phyloP scores from a whole-genome alignment of 2,113 vertebrate species.

The Penelope pileata region DNA sequence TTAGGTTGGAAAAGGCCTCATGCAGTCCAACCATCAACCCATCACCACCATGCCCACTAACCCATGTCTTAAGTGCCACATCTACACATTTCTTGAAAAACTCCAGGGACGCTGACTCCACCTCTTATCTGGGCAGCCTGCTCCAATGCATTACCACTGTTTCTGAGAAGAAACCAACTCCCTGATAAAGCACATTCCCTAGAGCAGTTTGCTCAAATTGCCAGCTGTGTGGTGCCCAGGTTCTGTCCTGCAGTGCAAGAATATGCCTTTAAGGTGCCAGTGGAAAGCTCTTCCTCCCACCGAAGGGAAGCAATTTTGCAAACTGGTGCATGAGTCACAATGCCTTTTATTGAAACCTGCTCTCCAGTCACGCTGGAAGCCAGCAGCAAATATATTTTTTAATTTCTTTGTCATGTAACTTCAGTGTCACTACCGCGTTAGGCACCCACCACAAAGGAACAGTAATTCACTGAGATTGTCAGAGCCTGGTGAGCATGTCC shows the following conservation, averaged over 20 bases:
- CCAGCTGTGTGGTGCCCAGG: neutral
- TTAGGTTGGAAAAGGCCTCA: too few relatives aligned
- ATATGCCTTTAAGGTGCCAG: neutral
- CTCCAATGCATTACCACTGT: too few relatives aligned
- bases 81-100: too few relatives aligned
- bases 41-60: too few relatives aligned
- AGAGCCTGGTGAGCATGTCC: neutral
- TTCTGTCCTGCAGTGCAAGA: fast-evolving
- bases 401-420: conserved; percentile 30
- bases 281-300: neutral
- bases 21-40: too few relatives aligned
- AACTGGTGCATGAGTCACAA: neutral
- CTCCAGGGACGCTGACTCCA: too few relatives aligned
- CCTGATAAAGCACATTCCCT: neutral
- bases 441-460: neutral
- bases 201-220: fast-evolving
- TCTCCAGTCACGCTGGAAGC: conserved; percentile 9
- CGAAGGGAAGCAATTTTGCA: neutral
- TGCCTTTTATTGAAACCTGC: neutral
- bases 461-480: neutral
- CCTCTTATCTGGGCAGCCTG: too few relatives aligned
- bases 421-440: conserved; percentile 8
- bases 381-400: neutral
- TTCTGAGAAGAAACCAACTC: too few relatives aligned
- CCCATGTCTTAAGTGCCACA: too few relatives aligned